Evolutionary conservation across 2,888 invertebrate species (phyloP), one percentile per base, ranked within the genome.

Genomic region (Diarsia rubi): DNA sequence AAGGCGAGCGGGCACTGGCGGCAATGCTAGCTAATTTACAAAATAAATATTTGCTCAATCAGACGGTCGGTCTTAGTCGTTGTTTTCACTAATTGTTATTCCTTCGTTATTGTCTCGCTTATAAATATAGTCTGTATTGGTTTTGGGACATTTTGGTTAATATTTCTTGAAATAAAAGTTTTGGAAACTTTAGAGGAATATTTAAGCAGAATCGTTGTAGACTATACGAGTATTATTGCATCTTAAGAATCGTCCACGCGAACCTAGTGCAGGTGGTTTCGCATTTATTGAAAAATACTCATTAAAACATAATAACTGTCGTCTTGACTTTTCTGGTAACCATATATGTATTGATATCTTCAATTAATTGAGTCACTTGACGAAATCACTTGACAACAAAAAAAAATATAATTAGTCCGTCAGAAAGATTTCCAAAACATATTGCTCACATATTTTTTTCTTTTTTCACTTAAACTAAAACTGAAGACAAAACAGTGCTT

Each of bases 41-140:
- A 94, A 95, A 96, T 96, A 96, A 96, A 96, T 96, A 96, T 96
- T 96, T 86, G 93, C 91, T 92, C 94, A 95, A 95, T 95, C 95
- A 92, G 90, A 91, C 88, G 88, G 78, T 78, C 86, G 83, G 87
- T 87, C 89, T 89, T 88, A 76, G 82, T 67, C 9, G 70, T 88
- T 88, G 84, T 82, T 86, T 77, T 79, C 65, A 75, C 72, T 82
- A 85, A 87, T 85, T 87, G 79, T 87, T 87, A 82, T 85, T 85
- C 84, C 73, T 79, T 47, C 73, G 68, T 72, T 79, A 72, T 31
- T 75, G 68, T 71, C 52, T 54, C 27, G 42, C n/a, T 62, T 73
- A 83, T 70, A 69, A 80, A 77, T 73, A 68, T 63, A 57, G 49
- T 45, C 60, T n/a, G 19, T 60, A 31, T 75, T 81, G 64, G 21